Evolutionary conservation across 2,113 vertebrate genomes (phyloP), one percentile per base, ranked within the genome.

Genomic region (Sorex araneus): DNA sequence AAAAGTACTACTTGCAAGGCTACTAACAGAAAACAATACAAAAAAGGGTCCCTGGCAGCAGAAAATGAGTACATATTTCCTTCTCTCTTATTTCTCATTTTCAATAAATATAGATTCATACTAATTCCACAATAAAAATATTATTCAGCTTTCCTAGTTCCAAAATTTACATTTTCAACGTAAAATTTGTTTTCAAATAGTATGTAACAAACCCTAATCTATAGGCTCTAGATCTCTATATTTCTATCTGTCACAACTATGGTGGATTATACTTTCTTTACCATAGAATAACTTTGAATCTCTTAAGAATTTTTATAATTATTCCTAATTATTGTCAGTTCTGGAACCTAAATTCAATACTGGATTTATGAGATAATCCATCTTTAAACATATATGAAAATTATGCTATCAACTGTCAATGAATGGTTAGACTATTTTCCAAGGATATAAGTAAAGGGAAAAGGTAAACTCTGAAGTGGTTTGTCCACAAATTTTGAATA

Each of bases 11-110:
- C 8, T 67, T 16, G 80, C 27, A 91, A 81, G 13, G 74, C 7
- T 88, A 36, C 69, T 60, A n/a, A 40, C 18, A 86, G 23, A 32
- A 23, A 87, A 78, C 25, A 77, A 84, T 71, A 9, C 75, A 84
- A 80, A 19, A 83, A 89, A 79, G 74, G 30, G 15, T 36, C n/a
- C 32, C 25, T 75, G 32, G 71, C 16, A 89, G n/a, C 2, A 75
- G 76, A 4, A 93, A 83, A 79, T 74, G 18, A 84, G 8, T 0
- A 76, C 43, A 15, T 86, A 84, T 83, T 86, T 91, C 16, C 50
- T 89, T 81, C 43, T 87, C 27, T 87, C 21, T 82, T 90, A 43
- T 69, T 89, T 90, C 32, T 93, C 30, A 88, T 85, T 95, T 92
- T 50, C 67, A 45, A 90, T 2, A 87, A 87, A 57, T 67, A 70